Evolutionary conservation across 2,888 invertebrate genomes (phyloP).

Genomic region (Encarsia formosa): DNA sequence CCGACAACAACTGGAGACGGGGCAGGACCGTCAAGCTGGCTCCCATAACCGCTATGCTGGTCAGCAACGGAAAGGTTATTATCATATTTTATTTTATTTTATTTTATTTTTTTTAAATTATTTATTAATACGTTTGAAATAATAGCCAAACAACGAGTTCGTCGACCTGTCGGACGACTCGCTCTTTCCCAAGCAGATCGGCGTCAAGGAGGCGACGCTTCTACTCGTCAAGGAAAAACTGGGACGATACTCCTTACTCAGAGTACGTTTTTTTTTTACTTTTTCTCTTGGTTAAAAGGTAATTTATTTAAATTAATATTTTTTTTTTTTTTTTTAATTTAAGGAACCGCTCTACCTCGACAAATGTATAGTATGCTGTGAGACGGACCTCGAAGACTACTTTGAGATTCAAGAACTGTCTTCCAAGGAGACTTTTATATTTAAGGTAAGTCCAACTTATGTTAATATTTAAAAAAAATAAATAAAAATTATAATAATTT

Average conservation of each 20-base stretch:
- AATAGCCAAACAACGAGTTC: conserved; percentile 66
- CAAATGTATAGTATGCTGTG: conserved; percentile 85
- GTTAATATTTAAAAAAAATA: too few species aligned
- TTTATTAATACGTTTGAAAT: too few species aligned
- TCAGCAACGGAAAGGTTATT: conserved; percentile 83
- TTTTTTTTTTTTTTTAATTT: conserved; percentile 14
- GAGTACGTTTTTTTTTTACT: conserved; percentile 52
- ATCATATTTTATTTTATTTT: not conserved
- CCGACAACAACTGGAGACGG: conserved; percentile 87
- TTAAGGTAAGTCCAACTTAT: conserved; percentile 79
- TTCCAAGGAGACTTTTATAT: conserved; percentile 88
- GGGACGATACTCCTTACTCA: conserved; percentile 77
- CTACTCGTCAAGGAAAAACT: conserved; percentile 86
- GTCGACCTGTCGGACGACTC: conserved; percentile 63
- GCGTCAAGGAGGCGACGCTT: conserved; percentile 82
- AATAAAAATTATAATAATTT: too few species aligned
- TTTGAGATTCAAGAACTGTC: conserved; percentile 93
- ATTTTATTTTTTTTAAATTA: too few species aligned
- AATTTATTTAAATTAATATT: not conserved
- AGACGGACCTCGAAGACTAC: conserved; percentile 87
- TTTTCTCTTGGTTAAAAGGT: not conserved
- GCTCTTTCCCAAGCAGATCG: conserved; percentile 68
- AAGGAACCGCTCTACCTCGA: conserved; percentile 86
- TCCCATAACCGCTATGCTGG: conserved; percentile 83
- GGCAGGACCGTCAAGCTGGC: conserved; percentile 84